Base-by-base conservation (phyloP, 2,888 invertebrate species). In the Drosophila picticornis region DNA sequence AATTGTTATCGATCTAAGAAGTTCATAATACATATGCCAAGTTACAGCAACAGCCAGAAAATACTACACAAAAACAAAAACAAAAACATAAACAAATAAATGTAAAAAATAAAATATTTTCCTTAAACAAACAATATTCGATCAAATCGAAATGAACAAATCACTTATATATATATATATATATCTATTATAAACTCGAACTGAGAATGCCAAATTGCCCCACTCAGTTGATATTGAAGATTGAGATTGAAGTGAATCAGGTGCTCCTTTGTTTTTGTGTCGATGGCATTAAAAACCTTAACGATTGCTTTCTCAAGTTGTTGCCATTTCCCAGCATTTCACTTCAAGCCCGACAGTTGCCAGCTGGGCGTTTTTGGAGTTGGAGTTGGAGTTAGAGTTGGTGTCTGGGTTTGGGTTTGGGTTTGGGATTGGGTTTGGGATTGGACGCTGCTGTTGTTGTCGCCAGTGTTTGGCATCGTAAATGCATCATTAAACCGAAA, bases 401-500 rank as follows among this genome's bases (percentile, higher is more conserved):
- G 40, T 19, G 19, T 16, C 19, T 38, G 50, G 1, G 29, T 62
- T 9, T 34, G 32, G 32, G 34, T 13, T 34, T 13, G 34, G 34
- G 13, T 13, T 63, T 16, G 22, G 31, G 48, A 27, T 65, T 66
- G 40, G 27, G 13, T 7, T 25, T 38, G 51, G 5, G 32, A 59
- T 19, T 51, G 56, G 40, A 29, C 25, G 43, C 56, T 55, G 67
- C 38, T 72, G 73, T 65, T 79, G 83, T 76, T 77, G 90, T 72
- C 80, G 81, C 80, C 77, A 85, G 75, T 87, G 88, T 46, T 76
- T 86, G 76, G 81, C 80, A 84, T 91, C 91, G 90, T 90, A 91
- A 91, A 91, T 89, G 91, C 90, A 89, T 91, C 91, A 91, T 91
- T 90, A 91, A 90, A 88, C 83, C 78, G 80, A 86, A 90, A 90